Base-by-base conservation (phyloP, 2,797 vertebrate species). In the Amblyopsis hoosieri region DNA sequence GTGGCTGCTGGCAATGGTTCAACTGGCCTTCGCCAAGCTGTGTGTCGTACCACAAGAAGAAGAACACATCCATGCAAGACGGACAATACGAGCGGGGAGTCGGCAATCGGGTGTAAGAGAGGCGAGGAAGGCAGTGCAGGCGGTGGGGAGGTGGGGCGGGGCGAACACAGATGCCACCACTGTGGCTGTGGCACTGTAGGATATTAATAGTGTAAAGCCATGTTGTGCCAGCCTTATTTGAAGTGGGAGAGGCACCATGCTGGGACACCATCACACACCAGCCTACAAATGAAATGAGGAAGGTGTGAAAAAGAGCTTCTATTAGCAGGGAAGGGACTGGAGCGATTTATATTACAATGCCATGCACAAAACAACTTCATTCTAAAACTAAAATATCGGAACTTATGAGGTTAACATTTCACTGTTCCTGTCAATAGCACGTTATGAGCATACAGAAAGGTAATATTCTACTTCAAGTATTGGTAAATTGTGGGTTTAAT, bases 101-200 rank as follows among this genome's bases (percentile, higher is more conserved):
- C 12, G 57, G 50, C 19, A 57, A 48, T 67, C 64, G 69, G 23
- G 2, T 52, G 9, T 74, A 67, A 76, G 64, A 49, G 76, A 74
- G 71, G 72, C 79, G 75, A 62, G 74, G 62, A 60, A 55, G 76
- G 66, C 66, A 76, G 57, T 51, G 66, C 64, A 31, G 49, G 62
- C 6, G 6, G 37, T 23, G 1, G 60, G 45, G 37, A 48, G 33
- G 31, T 31, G 3, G 23, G 50, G 48, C 2, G 2, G 6, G 23
- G 33, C 14, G 72, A 78, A 88, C 79, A 86, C 91, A 93, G 91
- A 92, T 92, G 91, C 90, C 90, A 87, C 85, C 85, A 87, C 90
- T 83, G 85, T 60, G 85, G 74, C 72, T 59, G 12, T 85, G 87
- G 89, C 87, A 86, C 89, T 79, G 78, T 85, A 74, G 69, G 86